phyloP scores from a whole-genome alignment of 2,797 vertebrate genomes.

The Micrastur ruficollis region DNA sequence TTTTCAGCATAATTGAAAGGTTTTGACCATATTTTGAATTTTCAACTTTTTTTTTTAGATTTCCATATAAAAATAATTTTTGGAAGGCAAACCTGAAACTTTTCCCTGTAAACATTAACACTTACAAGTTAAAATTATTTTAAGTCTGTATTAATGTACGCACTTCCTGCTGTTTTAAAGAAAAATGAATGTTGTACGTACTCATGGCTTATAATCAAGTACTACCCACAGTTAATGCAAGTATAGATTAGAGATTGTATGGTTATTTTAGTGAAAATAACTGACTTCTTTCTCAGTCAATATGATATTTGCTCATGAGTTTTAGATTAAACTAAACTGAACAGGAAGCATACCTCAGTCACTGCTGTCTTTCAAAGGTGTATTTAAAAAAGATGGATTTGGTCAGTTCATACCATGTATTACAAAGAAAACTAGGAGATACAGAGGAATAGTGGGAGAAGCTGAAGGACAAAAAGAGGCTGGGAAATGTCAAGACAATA shows the following conservation, averaged over 20 bases:
- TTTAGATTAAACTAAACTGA: background rate
- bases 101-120: background rate
- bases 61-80: background rate
- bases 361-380: background rate
- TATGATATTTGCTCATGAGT: background rate
- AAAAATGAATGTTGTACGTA: background rate
- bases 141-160: background rate
- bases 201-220: background rate
- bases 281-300: background rate
- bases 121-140: background rate
- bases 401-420: background rate
- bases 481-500: background rate
- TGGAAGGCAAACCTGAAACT: background rate
- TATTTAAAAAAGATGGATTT: background rate
- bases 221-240: background rate
- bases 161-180: background rate
- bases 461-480: background rate
- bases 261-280: background rate
- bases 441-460: background rate
- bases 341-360: background rate
- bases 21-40: background rate
- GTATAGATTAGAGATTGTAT: background rate
- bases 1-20: background rate
- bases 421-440: background rate
- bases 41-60: background rate